phyloP scores from a whole-genome alignment of 2,113 vertebrate species.

The Vicugna pacos region DNA sequence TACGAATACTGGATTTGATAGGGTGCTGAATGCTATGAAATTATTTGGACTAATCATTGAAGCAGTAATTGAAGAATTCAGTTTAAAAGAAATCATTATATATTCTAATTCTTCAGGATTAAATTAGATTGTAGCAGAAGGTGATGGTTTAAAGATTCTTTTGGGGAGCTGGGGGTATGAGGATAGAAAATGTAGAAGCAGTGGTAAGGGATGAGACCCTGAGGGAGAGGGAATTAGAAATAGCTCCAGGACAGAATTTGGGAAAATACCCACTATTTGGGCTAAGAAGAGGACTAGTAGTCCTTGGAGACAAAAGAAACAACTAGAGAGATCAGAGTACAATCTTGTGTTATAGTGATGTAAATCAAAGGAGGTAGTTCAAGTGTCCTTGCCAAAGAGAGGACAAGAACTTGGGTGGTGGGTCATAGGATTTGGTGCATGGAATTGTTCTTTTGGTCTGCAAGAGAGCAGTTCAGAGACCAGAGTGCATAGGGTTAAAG shows the following conservation, averaged over 20 bases:
- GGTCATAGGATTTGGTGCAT: background rate
- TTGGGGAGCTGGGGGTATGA: background rate
- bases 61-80: constrained; percentile 51
- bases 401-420: background rate
- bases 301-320: background rate
- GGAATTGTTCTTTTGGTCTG: background rate
- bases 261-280: background rate
- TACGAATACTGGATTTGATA: constrained; percentile 60
- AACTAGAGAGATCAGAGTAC: background rate
- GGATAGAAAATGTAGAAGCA: constrained; percentile 44
- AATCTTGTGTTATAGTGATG: background rate
- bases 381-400: constrained; percentile 27
- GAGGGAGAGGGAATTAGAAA: background rate
- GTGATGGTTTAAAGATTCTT: constrained; percentile 54
- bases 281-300: background rate
- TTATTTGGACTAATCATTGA: constrained; percentile 66
- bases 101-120: constrained; percentile 47
- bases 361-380: background rate
- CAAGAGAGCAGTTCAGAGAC: constrained; percentile 28
- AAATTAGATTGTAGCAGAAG: constrained; percentile 45
- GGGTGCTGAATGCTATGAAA: constrained; percentile 19
- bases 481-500: background rate
- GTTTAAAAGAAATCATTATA: constrained; percentile 47
- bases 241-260: background rate
- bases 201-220: background rate